phyloP scores from a whole-genome alignment of 2,888 invertebrate species.

The Gastrophysa polygoni region DNA sequence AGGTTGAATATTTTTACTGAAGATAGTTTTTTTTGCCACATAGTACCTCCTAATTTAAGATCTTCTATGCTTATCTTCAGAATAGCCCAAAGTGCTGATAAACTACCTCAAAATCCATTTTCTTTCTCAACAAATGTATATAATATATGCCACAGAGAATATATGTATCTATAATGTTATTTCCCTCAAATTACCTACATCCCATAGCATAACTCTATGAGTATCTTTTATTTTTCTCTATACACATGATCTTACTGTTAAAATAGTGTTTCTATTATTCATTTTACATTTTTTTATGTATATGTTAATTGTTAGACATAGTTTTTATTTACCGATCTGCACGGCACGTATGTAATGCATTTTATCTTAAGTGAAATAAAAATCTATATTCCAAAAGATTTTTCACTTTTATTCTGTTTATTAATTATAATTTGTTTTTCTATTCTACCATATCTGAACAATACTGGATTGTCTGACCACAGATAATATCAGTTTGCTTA shows the following conservation, averaged over 20 bases:
- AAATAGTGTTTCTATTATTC: conserved; percentile 49
- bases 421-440: too few relatives aligned
- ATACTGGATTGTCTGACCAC: too few relatives aligned
- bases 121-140: conserved; percentile 28
- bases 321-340: conserved; percentile 50
- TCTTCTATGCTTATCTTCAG: conserved; percentile 31
- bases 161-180: conserved; percentile 42
- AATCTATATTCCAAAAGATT: conserved; percentile 46
- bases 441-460: too few relatives aligned
- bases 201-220: conserved; percentile 39
- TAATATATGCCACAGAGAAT: conserved; percentile 19
- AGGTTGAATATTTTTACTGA: conserved; percentile 18
- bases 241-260: conserved; percentile 46
- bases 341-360: conserved; percentile 57
- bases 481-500: too few relatives aligned
- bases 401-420: too few relatives aligned
- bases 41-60: conserved; percentile 33
- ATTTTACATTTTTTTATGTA: conserved; percentile 52
- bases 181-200: conserved; percentile 47
- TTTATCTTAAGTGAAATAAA: conserved; percentile 49
- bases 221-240: conserved; percentile 39
- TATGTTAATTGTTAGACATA: conserved; percentile 54
- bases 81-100: conserved; percentile 44
- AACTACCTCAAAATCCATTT: conserved; percentile 47
- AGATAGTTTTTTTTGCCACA: conserved; percentile 23